Base-by-base conservation (phyloP, 2,113 vertebrate genomes). In the Pituophis catenifer region DNA sequence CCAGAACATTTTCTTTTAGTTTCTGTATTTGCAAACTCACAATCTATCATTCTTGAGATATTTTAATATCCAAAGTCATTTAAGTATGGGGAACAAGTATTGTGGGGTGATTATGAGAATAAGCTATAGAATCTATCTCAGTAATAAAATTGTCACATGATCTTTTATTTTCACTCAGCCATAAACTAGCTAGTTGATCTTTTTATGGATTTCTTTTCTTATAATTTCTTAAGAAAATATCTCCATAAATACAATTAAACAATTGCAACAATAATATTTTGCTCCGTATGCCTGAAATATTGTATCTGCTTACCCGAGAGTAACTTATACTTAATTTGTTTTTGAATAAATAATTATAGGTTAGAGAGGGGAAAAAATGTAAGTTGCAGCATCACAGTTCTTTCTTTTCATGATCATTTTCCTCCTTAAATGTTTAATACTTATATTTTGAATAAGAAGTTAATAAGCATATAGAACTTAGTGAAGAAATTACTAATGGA, bases 21-120 rank as follows among this genome's bases (percentile, higher is more conserved):
- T 52, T 54, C 8, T 89, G 8, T 55, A 23, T 55, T 29, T n/a
- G 29, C n/a, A 89, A n/a, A 91, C 52, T 52, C 58, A 0, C 1
- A 38, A 52, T 24, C 62, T 21, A 26, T 0, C 0, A 88, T 0
- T 0, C 33, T 1, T 90, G 9, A 12, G 48, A 10, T 48, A 89
- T 86, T 85, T 8, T 89, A 29, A 65, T 8, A 0, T 0, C 6
- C 26, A 85, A 54, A 55, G 0, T 5, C 0, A 23, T 0, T 6
- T 3, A 2, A 44, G 23, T 62, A 21, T 29, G 19, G 15, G 23
- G 8, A 21, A 65, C 44, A 13, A 15, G 8, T 90, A 48, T 12
- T 6, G 33, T 89, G 33, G 13, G 24, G 11, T 57, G 33, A 23
- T 86, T 57, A 58, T 29, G 75, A 48, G 1, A 55, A 48, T 86